phyloP scores from a whole-genome alignment of 2,113 vertebrate genomes.

The Sapayoa aenigma region DNA sequence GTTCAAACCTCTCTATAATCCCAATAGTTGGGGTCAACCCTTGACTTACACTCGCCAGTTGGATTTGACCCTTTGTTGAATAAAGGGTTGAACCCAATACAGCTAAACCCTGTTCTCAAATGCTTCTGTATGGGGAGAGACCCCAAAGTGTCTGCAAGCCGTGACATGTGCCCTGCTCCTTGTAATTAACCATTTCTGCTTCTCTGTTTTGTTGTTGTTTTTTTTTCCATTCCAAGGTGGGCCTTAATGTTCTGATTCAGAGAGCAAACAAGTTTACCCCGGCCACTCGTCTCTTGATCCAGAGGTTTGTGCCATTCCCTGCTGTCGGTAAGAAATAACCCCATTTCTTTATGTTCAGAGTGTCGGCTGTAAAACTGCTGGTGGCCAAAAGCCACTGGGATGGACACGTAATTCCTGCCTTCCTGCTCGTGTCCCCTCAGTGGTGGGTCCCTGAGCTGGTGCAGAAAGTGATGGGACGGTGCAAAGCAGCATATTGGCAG shows the following conservation, averaged over 20 bases:
- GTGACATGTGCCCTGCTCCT: background rate
- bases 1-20: background rate
- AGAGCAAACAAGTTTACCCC: constrained; percentile 86
- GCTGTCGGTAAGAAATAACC: constrained; percentile 82
- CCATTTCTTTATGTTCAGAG: background rate
- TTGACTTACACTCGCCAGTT: background rate
- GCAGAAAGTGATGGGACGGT: background rate
- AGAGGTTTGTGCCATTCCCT: constrained; percentile 92
- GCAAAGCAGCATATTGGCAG: background rate
- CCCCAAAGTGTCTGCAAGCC: background rate
- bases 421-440: background rate
- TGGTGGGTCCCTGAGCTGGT: background rate
- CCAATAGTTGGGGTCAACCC: fast-evolving
- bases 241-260: constrained; percentile 88
- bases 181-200: background rate
- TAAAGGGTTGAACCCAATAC: background rate
- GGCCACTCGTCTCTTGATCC: constrained; percentile 84
- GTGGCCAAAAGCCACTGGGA: background rate
- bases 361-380: background rate
- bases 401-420: background rate
- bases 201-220: background rate
- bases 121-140: fast-evolving
- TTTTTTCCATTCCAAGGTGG: constrained; percentile 74
- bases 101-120: background rate
- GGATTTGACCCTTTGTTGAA: background rate